Conservation (phyloP, 2,113 vertebrate genomes). For the Ctenodactylus gundi region DNA sequence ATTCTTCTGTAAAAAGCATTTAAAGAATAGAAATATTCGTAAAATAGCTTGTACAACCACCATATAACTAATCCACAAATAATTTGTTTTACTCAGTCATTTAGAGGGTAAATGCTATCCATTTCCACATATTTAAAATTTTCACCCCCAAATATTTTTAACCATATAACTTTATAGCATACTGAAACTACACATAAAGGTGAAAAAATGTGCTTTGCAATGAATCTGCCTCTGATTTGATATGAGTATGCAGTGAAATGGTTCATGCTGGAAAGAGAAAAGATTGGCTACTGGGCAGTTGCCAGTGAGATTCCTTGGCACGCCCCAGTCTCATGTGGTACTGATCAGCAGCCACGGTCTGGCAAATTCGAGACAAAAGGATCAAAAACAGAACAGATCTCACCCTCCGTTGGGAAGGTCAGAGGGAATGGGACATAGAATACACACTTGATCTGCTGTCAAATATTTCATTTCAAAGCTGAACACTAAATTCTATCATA, state of each 20-base stretch:
- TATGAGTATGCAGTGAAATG: slow-evolving; percentile 76
- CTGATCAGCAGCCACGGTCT: slow-evolving; percentile 75
- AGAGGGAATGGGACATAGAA: background rate
- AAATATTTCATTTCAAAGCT: slow-evolving; percentile 75
- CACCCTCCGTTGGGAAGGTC: background rate
- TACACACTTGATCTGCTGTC: slow-evolving; percentile 62
- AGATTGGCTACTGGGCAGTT: slow-evolving; percentile 75
- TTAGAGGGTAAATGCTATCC: slow-evolving; percentile 76
- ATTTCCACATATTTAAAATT: slow-evolving; percentile 70
- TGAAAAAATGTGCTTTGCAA: slow-evolving; percentile 80
- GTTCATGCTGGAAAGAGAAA: slow-evolving; percentile 68
- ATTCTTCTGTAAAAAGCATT: slow-evolving; percentile 63
- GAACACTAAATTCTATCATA: slow-evolving; percentile 64
- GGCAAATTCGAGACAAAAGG: slow-evolving; percentile 75
- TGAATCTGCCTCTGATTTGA: slow-evolving; percentile 78
- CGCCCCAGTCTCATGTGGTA: slow-evolving; percentile 78
- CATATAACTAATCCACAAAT: slow-evolving; percentile 52
- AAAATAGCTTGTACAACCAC: slow-evolving; percentile 57
- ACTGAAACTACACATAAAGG: slow-evolving; percentile 75
- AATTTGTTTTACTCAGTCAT: slow-evolving; percentile 48
- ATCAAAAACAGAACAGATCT: slow-evolving; percentile 73
- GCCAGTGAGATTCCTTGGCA: slow-evolving; percentile 75
- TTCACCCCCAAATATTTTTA: slow-evolving; percentile 77
- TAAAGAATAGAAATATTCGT: slow-evolving; percentile 75
- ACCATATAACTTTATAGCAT: slow-evolving; percentile 74